These are phyloP conservation scores for Trematomus loennbergii DNA, from an alignment of 2,113 vertebrate species.

Conservation along the genomic window DNA sequence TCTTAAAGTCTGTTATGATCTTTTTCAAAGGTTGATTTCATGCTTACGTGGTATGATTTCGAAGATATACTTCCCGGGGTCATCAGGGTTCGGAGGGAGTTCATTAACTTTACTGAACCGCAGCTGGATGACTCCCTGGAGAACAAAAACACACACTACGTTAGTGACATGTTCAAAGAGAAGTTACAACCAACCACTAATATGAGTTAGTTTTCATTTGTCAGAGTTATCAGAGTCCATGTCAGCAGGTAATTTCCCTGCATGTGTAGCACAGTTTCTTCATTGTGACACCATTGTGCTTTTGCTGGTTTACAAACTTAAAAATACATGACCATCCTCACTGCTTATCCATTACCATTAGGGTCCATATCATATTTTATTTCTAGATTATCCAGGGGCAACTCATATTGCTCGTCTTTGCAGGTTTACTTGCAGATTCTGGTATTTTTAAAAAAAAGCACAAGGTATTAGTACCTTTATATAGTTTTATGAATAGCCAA, in stretches of 20 bases:
- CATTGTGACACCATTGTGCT: background rate
- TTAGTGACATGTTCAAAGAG: background rate
- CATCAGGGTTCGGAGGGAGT: slow-evolving; percentile 86
- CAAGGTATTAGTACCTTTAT: too few relatives aligned
- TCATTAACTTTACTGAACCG: slow-evolving; percentile 90
- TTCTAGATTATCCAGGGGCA: too few relatives aligned
- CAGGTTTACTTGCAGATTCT: too few relatives aligned
- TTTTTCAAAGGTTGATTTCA: background rate
- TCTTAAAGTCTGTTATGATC: background rate
- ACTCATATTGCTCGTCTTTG: too few relatives aligned
- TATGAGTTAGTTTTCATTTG: background rate
- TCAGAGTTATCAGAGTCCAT: background rate
- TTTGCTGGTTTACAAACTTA: background rate
- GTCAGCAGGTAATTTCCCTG: background rate
- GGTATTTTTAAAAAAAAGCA: too few relatives aligned
- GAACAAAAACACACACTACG: background rate
- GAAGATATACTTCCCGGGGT: slow-evolving; percentile 92
- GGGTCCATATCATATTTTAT: too few relatives aligned
- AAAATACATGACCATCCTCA: too few relatives aligned
- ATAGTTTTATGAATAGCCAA: too few relatives aligned
- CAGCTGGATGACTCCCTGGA: slow-evolving; percentile 89
- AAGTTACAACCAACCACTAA: background rate
- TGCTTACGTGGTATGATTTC: slow-evolving; percentile 93
- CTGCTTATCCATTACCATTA: too few relatives aligned
- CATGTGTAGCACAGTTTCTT: background rate